phyloP scores from a whole-genome alignment of 2,888 invertebrate species.

The Parnassius orleans region DNA sequence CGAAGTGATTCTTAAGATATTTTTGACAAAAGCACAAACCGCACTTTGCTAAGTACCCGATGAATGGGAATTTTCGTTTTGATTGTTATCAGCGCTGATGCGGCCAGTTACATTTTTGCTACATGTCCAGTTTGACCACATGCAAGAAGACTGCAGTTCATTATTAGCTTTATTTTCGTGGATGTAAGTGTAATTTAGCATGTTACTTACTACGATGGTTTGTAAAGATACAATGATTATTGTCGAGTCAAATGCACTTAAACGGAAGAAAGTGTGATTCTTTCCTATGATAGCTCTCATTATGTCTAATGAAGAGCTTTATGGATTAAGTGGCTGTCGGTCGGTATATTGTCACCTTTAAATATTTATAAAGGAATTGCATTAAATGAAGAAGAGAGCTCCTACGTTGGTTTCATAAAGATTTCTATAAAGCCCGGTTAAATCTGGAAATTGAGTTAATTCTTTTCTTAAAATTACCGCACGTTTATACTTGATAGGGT shows the following conservation, averaged over 20 bases:
- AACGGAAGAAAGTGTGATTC: slow-evolving; percentile 46
- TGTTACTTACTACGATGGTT: neutral
- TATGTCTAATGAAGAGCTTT: slow-evolving; percentile 36
- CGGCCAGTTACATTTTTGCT: slow-evolving; percentile 48
- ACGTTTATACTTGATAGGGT: slow-evolving; percentile 15
- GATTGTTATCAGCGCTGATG: slow-evolving; percentile 69
- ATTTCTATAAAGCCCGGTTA: slow-evolving; percentile 4
- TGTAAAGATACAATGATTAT: slow-evolving; percentile 49
- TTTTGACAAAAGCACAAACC: slow-evolving; percentile 35
- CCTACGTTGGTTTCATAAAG: slow-evolving; percentile 6
- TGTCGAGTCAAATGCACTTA: slow-evolving; percentile 50
- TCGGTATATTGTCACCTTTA: slow-evolving; percentile 14
- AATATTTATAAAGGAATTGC: slow-evolving; percentile 9
- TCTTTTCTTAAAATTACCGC: neutral
- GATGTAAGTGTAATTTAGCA: slow-evolving; percentile 28
- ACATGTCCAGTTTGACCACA: slow-evolving; percentile 47
- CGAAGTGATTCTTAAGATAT: slow-evolving; percentile 6
- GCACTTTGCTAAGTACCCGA: slow-evolving; percentile 36
- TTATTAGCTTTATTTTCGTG: slow-evolving; percentile 21
- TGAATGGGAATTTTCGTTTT: slow-evolving; percentile 61
- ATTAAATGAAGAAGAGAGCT: neutral
- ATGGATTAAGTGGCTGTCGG: slow-evolving; percentile 29
- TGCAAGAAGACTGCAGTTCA: slow-evolving; percentile 12
- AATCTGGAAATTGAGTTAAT: neutral
- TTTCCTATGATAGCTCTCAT: slow-evolving; percentile 35